Evolutionary conservation across 2,888 invertebrate genomes (phyloP).

Genomic region (Polydrusus pterygomalis): DNA sequence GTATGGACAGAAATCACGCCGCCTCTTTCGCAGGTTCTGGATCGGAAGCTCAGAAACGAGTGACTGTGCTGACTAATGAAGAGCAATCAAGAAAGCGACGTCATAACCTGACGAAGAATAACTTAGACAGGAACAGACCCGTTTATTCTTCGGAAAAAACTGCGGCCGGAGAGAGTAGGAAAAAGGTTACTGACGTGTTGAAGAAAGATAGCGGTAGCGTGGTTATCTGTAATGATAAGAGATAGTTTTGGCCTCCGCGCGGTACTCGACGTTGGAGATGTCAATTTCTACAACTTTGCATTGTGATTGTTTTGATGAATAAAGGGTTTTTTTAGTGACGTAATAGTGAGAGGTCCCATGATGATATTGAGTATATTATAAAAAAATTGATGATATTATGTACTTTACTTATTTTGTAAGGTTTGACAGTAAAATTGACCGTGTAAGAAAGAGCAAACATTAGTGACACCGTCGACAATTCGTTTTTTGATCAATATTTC

Average conservation of each 20-base stretch:
- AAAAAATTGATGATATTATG: too few relatives aligned
- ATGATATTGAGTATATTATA: too few relatives aligned
- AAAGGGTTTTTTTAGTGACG: slow-evolving; percentile 1
- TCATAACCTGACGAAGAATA: slow-evolving; percentile 30
- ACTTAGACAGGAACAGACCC: slow-evolving; percentile 20
- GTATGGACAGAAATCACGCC: background rate
- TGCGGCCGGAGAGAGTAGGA: slow-evolving; percentile 12
- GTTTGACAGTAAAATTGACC: too few relatives aligned
- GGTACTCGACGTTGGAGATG: slow-evolving; percentile 3
- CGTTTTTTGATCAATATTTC: too few relatives aligned
- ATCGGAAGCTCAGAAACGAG: background rate
- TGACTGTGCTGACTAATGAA: background rate
- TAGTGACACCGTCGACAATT: too few relatives aligned
- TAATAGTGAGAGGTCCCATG: background rate
- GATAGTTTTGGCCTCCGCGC: background rate
- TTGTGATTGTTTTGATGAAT: background rate
- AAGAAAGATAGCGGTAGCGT: background rate
- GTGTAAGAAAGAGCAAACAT: too few relatives aligned
- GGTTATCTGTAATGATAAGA: slow-evolving; percentile 22
- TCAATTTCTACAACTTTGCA: slow-evolving; percentile 6
- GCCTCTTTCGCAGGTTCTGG: background rate
- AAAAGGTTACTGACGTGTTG: slow-evolving; percentile 4
- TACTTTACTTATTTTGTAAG: too few relatives aligned
- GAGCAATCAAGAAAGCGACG: slow-evolving; percentile 37
- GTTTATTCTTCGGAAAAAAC: background rate